These are phyloP conservation scores for Allacma fusca DNA, from an alignment of 2,888 invertebrate genomes.

Conservation along the genomic window DNA sequence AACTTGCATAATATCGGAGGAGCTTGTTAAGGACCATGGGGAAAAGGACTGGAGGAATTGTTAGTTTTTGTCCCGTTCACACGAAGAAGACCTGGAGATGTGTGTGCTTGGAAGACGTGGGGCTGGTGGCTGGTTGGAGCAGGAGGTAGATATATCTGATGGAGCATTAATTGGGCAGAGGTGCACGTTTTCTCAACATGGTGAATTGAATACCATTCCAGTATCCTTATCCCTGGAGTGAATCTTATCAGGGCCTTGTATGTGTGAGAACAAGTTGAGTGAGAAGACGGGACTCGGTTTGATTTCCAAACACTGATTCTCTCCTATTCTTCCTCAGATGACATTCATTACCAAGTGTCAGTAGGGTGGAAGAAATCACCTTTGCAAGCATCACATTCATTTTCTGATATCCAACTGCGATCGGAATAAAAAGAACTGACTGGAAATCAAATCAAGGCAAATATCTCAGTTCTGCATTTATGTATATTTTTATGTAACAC, in stretches of 20 bases:
- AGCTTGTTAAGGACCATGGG: too few relatives aligned
- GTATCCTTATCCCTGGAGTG: constrained; percentile 33
- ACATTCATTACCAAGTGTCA: constrained; percentile 39
- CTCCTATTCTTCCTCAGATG: constrained; percentile 12
- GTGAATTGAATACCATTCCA: constrained; percentile 23
- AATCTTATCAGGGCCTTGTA: constrained; percentile 24
- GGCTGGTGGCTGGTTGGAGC: not conserved
- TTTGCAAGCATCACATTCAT: constrained; percentile 23
- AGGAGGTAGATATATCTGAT: constrained; percentile 21
- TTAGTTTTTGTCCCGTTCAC: too few relatives aligned
- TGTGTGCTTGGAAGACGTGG: not conserved
- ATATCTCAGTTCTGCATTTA: not conserved
- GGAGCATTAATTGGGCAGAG: constrained; percentile 34
- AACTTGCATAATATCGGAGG: too few relatives aligned
- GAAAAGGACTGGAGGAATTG: too few relatives aligned
- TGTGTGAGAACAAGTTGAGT: constrained; percentile 15
- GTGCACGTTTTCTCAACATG: constrained; percentile 35
- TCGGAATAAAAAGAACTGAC: constrained; percentile 2
- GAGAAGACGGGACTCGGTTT: constrained; percentile 21
- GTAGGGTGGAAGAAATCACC: constrained; percentile 37
- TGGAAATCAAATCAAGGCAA: constrained; percentile 1
- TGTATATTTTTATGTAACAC: too few relatives aligned
- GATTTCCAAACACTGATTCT: not conserved
- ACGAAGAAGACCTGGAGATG: too few relatives aligned
- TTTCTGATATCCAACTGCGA: constrained; percentile 39